A percentile compares a stretch with the other conserved stretches of the same genome.
Conservation (phyloP, 2,113 vertebrate genomes). For the Rhombomys opimus region DNA sequence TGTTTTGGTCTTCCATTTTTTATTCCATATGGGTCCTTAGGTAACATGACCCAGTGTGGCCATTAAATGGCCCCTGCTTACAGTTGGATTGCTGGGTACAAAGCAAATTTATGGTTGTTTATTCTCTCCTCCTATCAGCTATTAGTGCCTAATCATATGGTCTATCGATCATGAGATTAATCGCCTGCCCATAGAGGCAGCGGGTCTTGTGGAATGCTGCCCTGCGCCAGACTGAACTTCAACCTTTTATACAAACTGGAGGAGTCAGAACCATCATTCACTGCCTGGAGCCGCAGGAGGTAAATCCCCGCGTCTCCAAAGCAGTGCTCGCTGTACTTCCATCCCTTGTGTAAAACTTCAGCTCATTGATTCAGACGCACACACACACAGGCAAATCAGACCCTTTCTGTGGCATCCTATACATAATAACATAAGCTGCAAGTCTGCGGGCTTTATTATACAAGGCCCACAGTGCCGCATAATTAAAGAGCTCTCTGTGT, state of each 20-base stretch:
- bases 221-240: slow-evolving; percentile 88
- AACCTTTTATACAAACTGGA: slow-evolving; percentile 88
- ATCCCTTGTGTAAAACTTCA: slow-evolving; percentile 82
- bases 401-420: slow-evolving; percentile 83
- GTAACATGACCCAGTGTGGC: slow-evolving; percentile 89
- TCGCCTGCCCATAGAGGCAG: slow-evolving; percentile 90
- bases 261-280: slow-evolving; percentile 88
- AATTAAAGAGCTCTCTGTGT: slow-evolving; percentile 87
- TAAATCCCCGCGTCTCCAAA: slow-evolving; percentile 83
- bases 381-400: slow-evolving; percentile 83
- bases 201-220: slow-evolving; percentile 88
- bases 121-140: slow-evolving; percentile 91
- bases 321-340: slow-evolving; percentile 82
- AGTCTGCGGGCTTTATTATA: slow-evolving; percentile 85
- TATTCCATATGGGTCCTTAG: slow-evolving; percentile 85
- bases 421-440: slow-evolving; percentile 86
- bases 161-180: slow-evolving; percentile 94
- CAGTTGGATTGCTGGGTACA: slow-evolving; percentile 90
- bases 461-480: slow-evolving; percentile 84
- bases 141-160: slow-evolving; percentile 95
- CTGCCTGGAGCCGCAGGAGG: slow-evolving; percentile 85
- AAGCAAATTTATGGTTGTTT: slow-evolving; percentile 91
- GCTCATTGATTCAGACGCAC: slow-evolving; percentile 76
- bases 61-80: slow-evolving; percentile 89
- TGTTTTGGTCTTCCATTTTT: slow-evolving; percentile 84